These are phyloP conservation scores for Gymnogyps californianus DNA, from an alignment of 2,113 vertebrate genomes.

Conservation along the genomic window DNA sequence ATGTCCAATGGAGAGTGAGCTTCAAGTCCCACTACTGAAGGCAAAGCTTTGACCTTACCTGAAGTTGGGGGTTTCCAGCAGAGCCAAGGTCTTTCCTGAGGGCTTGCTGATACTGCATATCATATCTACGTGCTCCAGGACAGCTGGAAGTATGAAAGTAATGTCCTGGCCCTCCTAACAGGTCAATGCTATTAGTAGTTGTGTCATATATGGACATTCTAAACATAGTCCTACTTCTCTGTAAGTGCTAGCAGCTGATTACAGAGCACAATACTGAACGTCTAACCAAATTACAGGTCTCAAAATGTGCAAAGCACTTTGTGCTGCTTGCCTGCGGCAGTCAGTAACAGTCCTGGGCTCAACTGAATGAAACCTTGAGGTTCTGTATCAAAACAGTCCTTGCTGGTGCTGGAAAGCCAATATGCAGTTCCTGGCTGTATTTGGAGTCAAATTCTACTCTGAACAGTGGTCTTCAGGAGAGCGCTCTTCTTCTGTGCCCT, in stretches of 20 bases:
- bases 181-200: background rate
- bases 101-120: background rate
- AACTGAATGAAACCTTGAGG: background rate
- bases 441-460: background rate
- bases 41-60: background rate
- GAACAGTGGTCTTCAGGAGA: background rate
- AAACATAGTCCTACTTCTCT: background rate
- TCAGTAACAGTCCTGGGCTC: background rate
- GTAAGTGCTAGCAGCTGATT: background rate
- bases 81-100: background rate
- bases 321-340: background rate
- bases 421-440: background rate
- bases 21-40: background rate
- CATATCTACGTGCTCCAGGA: background rate
- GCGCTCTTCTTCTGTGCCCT: background rate
- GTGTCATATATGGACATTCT: background rate
- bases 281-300: background rate
- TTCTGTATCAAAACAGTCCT: background rate
- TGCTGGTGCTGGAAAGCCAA: background rate
- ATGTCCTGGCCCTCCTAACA: background rate
- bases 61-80: background rate
- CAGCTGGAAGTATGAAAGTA: background rate
- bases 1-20: background rate
- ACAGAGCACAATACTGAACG: background rate
- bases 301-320: background rate